Percentiles rank a stretch among this genome's conserved stretches.
These are phyloP conservation scores for Gallinago paraguaiae DNA, from an alignment of 2,113 vertebrate genomes.

Conservation along the genomic window DNA sequence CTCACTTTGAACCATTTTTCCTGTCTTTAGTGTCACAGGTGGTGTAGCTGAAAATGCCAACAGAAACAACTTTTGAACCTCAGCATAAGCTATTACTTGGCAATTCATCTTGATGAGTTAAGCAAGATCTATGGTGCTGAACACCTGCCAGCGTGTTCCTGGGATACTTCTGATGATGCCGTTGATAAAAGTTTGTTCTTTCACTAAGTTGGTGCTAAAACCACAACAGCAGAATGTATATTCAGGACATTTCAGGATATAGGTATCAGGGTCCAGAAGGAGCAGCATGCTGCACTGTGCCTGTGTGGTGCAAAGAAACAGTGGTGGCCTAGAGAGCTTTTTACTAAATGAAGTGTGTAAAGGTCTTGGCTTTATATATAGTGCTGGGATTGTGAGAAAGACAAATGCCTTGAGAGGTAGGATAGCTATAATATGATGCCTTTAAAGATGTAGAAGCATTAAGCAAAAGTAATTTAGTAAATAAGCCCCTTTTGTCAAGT, in stretches of 20 bases:
- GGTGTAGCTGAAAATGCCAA: neutral
- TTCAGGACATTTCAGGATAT: neutral
- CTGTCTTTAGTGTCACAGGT: neutral
- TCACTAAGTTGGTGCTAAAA: neutral
- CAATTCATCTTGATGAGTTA: neutral
- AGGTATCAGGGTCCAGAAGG: neutral
- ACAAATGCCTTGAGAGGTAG: neutral
- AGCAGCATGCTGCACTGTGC: neutral
- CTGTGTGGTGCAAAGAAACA: neutral
- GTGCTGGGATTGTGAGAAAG: neutral
- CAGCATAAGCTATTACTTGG: neutral
- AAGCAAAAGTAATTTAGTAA: neutral
- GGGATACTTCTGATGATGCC: neutral
- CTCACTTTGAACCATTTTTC: neutral
- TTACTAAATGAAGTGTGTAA: neutral
- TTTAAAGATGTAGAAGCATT: neutral
- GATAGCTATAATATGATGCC: neutral
- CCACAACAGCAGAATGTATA: neutral
- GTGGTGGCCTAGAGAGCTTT: neutral
- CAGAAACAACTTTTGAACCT: neutral
- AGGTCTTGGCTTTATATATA: neutral
- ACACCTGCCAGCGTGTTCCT: neutral
- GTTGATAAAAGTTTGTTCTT: neutral
- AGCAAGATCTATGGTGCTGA: neutral
- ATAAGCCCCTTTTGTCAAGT: neutral